Evolutionary conservation across 1,140 invertebrate species (phyloP).

Genomic region (Limonius californicus): DNA sequence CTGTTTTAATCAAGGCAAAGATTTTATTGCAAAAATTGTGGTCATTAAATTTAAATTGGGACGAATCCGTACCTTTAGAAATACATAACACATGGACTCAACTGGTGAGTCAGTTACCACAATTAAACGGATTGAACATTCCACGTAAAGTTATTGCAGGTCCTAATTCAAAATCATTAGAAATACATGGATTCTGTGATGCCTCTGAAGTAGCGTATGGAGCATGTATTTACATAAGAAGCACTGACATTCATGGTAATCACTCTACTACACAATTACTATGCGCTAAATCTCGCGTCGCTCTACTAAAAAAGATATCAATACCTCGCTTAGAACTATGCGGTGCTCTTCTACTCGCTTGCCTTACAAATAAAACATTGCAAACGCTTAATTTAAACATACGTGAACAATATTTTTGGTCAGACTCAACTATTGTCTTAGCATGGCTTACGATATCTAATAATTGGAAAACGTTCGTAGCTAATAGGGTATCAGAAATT

Average conservation of each 20-base stretch:
- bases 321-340: conserved; percentile 33
- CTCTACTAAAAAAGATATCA: conserved; percentile 27
- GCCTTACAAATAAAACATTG: conserved; percentile 27
- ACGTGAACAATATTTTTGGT: conserved; percentile 40
- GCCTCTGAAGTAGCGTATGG: too few species aligned
- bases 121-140: too few species aligned
- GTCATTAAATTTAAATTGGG: too few species aligned
- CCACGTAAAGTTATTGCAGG: too few species aligned
- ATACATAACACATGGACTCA: too few species aligned
- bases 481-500: conserved; percentile 45
- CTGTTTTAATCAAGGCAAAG: too few species aligned
- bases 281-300: conserved; percentile 29
- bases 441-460: conserved; percentile 43
- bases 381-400: conserved; percentile 31
- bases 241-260: conserved; percentile 17
- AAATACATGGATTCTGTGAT: too few species aligned
- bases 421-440: conserved; percentile 45
- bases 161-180: too few species aligned
- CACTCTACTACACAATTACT: conserved; percentile 13
- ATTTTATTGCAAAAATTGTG: too few species aligned
- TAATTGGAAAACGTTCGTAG: conserved; percentile 41
- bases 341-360: conserved; percentile 34
- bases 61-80: too few species aligned
- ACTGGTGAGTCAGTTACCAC: too few species aligned
- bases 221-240: too few species aligned